Evolutionary conservation across 2,113 vertebrate genomes (phyloP), one percentile per base, ranked within the genome.

Genomic region (Mormyrus iriodes): DNA sequence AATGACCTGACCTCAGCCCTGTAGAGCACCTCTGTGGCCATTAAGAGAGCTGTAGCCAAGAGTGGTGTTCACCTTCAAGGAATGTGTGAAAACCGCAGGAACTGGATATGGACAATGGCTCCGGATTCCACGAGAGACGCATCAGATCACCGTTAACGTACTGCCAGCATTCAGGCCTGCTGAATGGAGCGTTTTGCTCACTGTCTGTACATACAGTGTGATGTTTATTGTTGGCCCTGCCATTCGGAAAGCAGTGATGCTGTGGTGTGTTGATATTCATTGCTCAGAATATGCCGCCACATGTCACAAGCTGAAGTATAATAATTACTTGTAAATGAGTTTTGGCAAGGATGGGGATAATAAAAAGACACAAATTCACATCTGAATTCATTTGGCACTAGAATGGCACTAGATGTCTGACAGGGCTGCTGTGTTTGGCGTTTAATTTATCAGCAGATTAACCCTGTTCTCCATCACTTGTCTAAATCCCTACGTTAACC

Each of bases 391-490:
- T 48, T 83, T 83, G 79, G 79, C 42, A 83, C 19, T 44, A 19
- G 48, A n/a, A 31, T 7, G 2, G 2, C 31, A 27, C 51, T 86
- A 55, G 27, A 86, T 3, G 27, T 2, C 51, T 53, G n/a, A 86
- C 51, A 35, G 49, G 17, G 49, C 85, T 53, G n/a, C 48, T 55
- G 31, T 86, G 51, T 53, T 53, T 31, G 90, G 65, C 94, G 94
- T 96, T 97, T 98, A 97, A 97, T 97, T 97, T 98, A 97, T 98
- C 97, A 97, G 97, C 96, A 98, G 97, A 97, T 97, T 96, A 96
- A 95, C 93, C 94, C 96, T 89, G 31, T 52, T 53, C 49, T 97
- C 96, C 92, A 96, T 96, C 96, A 94, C 94, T 90, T 97, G 96
- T 95, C 96, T 95, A 96, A 96, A 96, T 96, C 95, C 97, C 96